phyloP scores from a whole-genome alignment of 1,140 invertebrate species.

The Lerema accius region DNA sequence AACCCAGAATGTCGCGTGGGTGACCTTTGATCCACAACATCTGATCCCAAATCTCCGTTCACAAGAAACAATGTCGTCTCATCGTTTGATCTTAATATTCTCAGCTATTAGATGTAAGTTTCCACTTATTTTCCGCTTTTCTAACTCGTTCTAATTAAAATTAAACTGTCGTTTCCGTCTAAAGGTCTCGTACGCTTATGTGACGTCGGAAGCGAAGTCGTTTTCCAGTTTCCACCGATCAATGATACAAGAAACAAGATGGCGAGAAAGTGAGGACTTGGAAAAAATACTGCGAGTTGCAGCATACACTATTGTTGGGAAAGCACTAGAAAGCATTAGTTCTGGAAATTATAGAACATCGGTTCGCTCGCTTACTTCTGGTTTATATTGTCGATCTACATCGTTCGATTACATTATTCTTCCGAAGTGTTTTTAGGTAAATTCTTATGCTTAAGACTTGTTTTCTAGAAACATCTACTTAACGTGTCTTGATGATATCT shows the following conservation, averaged over 20 bases:
- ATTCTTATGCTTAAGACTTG: too few relatives aligned
- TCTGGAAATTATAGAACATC: slow-evolving; percentile 27
- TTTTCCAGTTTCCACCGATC: slow-evolving; percentile 49
- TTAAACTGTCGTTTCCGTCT: slow-evolving; percentile 54
- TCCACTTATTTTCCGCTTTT: slow-evolving; percentile 56
- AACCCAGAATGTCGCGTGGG: slow-evolving; percentile 6
- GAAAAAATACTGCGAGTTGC: slow-evolving; percentile 29
- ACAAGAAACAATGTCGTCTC: slow-evolving; percentile 31
- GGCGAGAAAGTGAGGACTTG: slow-evolving; percentile 40
- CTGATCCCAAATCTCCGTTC: slow-evolving; percentile 28
- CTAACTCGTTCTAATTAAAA: slow-evolving; percentile 48
- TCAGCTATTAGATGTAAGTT: slow-evolving; percentile 39
- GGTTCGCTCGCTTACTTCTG: slow-evolving; percentile 3
- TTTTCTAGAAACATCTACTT: too few relatives aligned
- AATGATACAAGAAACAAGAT: slow-evolving; percentile 43
- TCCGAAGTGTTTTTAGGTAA: slow-evolving; percentile 13
- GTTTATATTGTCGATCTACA: slow-evolving; percentile 20
- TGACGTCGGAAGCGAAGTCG: slow-evolving; percentile 51
- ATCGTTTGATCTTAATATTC: slow-evolving; percentile 36
- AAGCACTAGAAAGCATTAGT: slow-evolving; percentile 32
- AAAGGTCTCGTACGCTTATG: slow-evolving; percentile 45
- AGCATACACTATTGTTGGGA: slow-evolving; percentile 30
- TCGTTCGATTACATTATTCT: slow-evolving; percentile 15
- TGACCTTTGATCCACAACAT: slow-evolving; percentile 4
- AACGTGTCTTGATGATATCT: too few relatives aligned